Evolutionary conservation across 1,140 invertebrate species (phyloP).

Genomic region (Dinothrombium tinctorium): DNA sequence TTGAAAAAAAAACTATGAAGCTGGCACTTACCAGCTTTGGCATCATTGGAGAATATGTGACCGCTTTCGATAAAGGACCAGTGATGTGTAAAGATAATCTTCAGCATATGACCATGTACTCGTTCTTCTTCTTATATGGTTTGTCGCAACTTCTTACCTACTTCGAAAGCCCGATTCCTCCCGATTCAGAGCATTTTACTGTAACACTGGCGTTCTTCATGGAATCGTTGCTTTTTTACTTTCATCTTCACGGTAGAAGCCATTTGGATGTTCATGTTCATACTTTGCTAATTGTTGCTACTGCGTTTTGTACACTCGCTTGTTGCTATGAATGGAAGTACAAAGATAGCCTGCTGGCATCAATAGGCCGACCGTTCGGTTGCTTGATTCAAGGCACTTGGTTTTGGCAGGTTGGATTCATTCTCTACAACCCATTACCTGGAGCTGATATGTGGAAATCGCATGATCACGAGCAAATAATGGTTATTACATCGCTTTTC

Average conservation of each 20-base stretch:
- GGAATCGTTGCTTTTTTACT: no score
- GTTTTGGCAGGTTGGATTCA: not conserved
- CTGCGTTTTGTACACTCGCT: not conserved
- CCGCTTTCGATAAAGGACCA: not conserved
- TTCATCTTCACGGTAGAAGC: not conserved
- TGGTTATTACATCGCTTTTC: not conserved
- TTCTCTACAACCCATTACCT: not conserved
- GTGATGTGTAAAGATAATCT: not conserved
- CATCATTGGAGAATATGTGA: not conserved
- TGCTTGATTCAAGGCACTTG: not conserved
- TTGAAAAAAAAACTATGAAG: no score
- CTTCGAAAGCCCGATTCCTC: no score
- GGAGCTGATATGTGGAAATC: not conserved
- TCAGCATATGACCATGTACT: not conserved
- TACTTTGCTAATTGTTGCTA: not conserved
- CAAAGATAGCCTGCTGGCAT: not conserved
- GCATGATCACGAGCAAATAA: not conserved
- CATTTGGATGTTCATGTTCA: not conserved
- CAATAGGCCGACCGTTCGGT: not conserved
- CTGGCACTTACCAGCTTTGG: no score
- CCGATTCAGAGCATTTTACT: no score
- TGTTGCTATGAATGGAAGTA: not conserved
- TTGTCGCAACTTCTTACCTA: not conserved
- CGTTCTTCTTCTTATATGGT: not conserved
- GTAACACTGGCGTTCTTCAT: no score